Percentiles rank a stretch among this genome's conserved stretches.
These are phyloP conservation scores for Dysmachus trigonus DNA, from an alignment of 2,888 invertebrate genomes.

Conservation along the genomic window DNA sequence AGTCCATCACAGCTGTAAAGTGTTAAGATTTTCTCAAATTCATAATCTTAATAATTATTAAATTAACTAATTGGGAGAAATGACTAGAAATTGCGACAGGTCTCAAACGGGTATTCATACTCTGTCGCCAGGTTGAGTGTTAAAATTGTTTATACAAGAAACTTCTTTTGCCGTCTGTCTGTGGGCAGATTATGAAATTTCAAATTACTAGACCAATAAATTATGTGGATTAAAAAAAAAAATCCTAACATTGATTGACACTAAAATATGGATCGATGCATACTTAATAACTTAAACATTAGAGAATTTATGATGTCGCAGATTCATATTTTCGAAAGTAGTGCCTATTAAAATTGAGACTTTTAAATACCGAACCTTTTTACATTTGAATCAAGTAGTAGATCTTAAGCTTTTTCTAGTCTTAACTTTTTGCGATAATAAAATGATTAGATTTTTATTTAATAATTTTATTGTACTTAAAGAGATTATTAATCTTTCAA, in stretches of 20 bases:
- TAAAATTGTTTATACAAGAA: neutral
- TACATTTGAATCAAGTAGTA: neutral
- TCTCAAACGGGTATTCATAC: neutral
- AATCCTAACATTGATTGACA: neutral
- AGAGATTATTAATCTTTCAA: no score
- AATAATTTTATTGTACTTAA: no score
- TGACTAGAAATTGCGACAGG: neutral
- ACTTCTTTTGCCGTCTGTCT: neutral
- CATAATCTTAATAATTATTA: neutral
- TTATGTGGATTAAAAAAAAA: neutral
- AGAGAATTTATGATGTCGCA: neutral
- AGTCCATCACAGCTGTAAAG: no score
- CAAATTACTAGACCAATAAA: neutral
- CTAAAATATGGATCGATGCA: neutral
- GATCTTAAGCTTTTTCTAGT: no score
- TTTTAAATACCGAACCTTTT: neutral
- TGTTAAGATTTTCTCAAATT: neutral
- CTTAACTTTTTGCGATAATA: no score
- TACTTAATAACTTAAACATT: neutral
- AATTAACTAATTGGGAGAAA: neutral
- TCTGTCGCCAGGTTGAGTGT: neutral
- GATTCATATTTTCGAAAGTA: neutral
- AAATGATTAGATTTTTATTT: neutral
- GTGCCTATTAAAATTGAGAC: neutral
- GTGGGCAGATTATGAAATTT: neutral